Evolutionary conservation across 1,140 invertebrate genomes (phyloP), one percentile per base, ranked within the genome.

Genomic region (Ditylenchus dipsaci): DNA sequence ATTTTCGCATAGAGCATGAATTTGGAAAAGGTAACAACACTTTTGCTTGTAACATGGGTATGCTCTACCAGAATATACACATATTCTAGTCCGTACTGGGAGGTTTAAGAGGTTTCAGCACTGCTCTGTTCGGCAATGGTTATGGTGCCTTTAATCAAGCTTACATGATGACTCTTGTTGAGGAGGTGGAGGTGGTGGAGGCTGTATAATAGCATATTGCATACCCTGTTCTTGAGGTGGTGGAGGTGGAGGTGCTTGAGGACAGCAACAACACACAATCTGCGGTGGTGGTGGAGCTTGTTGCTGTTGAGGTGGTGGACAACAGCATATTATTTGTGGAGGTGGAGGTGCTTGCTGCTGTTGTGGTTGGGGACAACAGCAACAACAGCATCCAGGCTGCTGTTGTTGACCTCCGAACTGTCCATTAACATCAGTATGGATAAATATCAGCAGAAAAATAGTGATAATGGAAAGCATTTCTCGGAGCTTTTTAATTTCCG

Each of bases 171-270:
- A 26, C 49, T 53, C n/a, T 26, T 53, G 3, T 21, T 8, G 49
- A 21, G 49, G 49, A 21, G 23, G 43, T 13, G 43, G 49, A 53
- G 49, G 49, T 53, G 49, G 49, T 26, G 49, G 49, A 3, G 49
- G 49, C 49, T 53, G 49, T 53, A 53, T 53, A 21, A 53, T 53
- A 26, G 49, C 49, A 53, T 53, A 53, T 53, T 53, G 49, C 49
- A 53, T 53, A 11, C 33, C 33, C 11, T 38, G 33, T 38, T 38
- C 33, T 11, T 38, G 33, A 15, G 49, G 15, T 53, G n/a, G 49
- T 7, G 49, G 49, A 7, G 49, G 49, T 3, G 49, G 49, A 21
- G 49, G 49, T 53, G 49, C n/a, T n/a, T n/a, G 49, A 5, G 49
- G 49, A 19, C n/a, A 26, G 49, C 49, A 53, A 53, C 49, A 53